These are phyloP conservation scores for Unio pictorum DNA, from an alignment of 2,888 invertebrate genomes.

Conservation along the genomic window DNA sequence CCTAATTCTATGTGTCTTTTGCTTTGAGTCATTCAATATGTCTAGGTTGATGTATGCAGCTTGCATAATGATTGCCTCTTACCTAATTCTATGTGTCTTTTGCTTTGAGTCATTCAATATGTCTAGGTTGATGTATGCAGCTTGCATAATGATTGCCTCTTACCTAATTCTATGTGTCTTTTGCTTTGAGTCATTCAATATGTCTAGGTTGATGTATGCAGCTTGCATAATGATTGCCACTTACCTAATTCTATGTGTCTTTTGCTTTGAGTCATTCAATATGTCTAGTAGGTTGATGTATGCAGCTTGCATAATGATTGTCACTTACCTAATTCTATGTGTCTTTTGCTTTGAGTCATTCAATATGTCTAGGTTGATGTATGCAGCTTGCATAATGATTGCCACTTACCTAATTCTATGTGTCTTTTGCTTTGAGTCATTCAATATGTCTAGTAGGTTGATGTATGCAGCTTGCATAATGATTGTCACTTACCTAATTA, in stretches of 20 bases:
- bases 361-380: constrained; percentile 58
- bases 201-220: constrained; percentile 62
- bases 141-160: too few relatives aligned
- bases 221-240: constrained; percentile 8
- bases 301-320: constrained; percentile 28
- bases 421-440: constrained; percentile 54
- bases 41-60: constrained; percentile 63
- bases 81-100: constrained; percentile 65
- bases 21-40: constrained; percentile 51
- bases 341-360: constrained; percentile 54
- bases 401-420: constrained; percentile 60
- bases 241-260: constrained; percentile 64
- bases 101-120: constrained; percentile 54
- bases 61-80: too few relatives aligned
- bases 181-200: constrained; percentile 53
- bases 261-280: constrained; percentile 53
- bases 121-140: constrained; percentile 63
- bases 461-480: constrained; percentile 51
- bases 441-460: constrained; percentile 54
- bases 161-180: constrained; percentile 65
- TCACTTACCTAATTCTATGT: constrained; percentile 60
- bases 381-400: constrained; percentile 37
- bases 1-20: constrained; percentile 65
- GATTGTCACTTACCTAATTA: constrained; percentile 53
- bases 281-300: constrained; percentile 61